Evolutionary conservation across 2,888 invertebrate genomes (phyloP).

Genomic region (Papilio protenor): DNA sequence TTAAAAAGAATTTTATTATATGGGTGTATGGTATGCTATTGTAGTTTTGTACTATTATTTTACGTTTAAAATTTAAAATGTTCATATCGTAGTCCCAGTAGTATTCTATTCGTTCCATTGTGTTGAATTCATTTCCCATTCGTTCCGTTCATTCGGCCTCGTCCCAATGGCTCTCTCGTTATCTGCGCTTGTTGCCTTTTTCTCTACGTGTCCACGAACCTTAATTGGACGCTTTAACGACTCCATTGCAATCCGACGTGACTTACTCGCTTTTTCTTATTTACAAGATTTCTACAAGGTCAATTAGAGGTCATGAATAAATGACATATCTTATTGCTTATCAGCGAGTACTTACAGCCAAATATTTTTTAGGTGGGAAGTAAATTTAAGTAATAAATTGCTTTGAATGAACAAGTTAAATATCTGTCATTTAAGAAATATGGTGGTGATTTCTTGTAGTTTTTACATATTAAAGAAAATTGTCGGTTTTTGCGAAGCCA

Average conservation of each 20-base stretch:
- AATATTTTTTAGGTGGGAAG: too few species aligned
- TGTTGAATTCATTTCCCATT: slow-evolving; percentile 21
- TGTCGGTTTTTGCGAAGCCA: not conserved
- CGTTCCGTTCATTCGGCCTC: slow-evolving; percentile 22
- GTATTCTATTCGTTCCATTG: slow-evolving; percentile 4
- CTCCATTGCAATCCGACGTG: slow-evolving; percentile 33
- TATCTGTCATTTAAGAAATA: too few species aligned
- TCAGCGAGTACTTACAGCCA: not conserved
- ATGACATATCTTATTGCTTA: not conserved
- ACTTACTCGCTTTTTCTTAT: slow-evolving; percentile 35
- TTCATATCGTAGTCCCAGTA: not conserved
- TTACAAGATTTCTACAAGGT: slow-evolving; percentile 37
- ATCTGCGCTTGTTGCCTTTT: slow-evolving; percentile 37
- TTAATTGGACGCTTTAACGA: slow-evolving; percentile 40
- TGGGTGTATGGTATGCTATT: not conserved
- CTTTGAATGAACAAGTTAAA: too few species aligned
- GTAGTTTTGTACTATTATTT: not conserved
- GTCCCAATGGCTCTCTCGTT: slow-evolving; percentile 25
- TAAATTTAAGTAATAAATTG: too few species aligned
- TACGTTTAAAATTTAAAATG: not conserved
- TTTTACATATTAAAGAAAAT: not conserved
- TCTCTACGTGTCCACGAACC: slow-evolving; percentile 37
- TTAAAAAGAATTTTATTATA: too few species aligned
- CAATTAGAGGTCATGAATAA: slow-evolving; percentile 10
- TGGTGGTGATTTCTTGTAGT: not conserved